Conservation (phyloP, 2,113 vertebrate genomes). For the Gopherus evgoodei region DNA sequence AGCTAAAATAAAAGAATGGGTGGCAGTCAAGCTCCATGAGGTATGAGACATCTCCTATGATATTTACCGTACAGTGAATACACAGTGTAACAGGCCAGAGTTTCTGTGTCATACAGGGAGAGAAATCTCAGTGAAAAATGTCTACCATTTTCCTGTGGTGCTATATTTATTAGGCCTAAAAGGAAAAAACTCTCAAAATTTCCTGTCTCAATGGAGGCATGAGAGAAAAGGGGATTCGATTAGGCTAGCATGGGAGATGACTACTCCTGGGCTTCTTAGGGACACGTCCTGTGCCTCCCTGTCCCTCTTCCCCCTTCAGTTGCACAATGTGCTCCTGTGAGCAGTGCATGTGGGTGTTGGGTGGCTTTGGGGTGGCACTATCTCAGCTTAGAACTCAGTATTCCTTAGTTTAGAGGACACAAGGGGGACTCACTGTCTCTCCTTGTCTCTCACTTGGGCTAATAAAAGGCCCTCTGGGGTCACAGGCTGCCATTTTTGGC, state of each 20-base stretch:
- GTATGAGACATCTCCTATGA: constrained; percentile 73
- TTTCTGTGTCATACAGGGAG: not conserved
- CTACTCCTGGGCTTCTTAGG: not conserved
- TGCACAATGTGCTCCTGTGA: not conserved
- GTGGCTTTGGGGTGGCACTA: not conserved
- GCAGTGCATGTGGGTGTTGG: not conserved
- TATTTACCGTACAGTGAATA: not conserved
- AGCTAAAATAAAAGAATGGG: constrained; percentile 99
- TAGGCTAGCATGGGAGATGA: not conserved
- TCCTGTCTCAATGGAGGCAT: not conserved
- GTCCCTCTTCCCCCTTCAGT: constrained; percentile 31
- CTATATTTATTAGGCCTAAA: not conserved
- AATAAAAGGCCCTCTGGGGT: not conserved
- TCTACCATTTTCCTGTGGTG: not conserved
- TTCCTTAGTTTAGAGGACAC: not conserved
- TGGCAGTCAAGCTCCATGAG: constrained; percentile 95
- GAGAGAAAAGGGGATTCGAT: constrained; percentile 10
- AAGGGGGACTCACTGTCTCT: not conserved
- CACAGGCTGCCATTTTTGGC: not conserved
- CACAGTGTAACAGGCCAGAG: not conserved
- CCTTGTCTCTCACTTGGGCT: not conserved
- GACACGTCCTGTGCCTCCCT: not conserved
- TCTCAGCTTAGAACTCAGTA: not conserved
- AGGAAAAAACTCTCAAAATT: constrained; percentile 17
- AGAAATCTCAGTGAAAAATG: not conserved